Evolutionary conservation across 2,888 invertebrate genomes (phyloP), one percentile per base, ranked within the genome.

Genomic region (Andrena hattorfiana): DNA sequence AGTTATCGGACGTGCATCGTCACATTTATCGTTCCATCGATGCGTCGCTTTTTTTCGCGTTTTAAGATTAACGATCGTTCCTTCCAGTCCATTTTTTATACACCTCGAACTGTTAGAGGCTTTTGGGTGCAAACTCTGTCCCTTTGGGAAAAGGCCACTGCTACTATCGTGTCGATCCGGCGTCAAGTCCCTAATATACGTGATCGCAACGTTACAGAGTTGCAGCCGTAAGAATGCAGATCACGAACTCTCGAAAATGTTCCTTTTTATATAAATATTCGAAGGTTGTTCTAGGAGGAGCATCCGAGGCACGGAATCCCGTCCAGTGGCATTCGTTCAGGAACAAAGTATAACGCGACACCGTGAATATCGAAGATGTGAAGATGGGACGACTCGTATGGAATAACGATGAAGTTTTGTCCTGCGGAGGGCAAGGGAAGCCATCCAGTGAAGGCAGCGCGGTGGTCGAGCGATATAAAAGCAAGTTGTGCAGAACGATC

Each of bases 1-100:
- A 85, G 81, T 81, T 81, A 70, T 86, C 90, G 78, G 67, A 73
- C 85, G 85, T 85, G 89, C 77, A 82, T 85, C 84, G 79, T 80
- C 78, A 69, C 85, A 81, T 84, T 85, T 67, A 71, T 74, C 77
- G 64, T 1, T 10, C n/a, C 67, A 82, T 75, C 82, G 78, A 74
- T 67, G 32, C 32, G 8, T 10, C 72, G 49, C 26, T 48, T 28
- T 23, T 49, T 30, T 20, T 23, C 20, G 13, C 23, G 13, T 54
- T 20, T 54, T 26, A 13, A 71, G 62, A 71, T 71, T 23, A 71
- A 54, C 20, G 23, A 23, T 7, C 54, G 20, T 3, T 51, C 51
- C 51, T 51, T 51, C 51, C 2, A 51, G 6, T 8, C 51, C 1
- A 2, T 51, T 51, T 51, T 51, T 20, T 8, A 51, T 20, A 51